Conservation (phyloP, 2,113 vertebrate genomes). For the Anolis carolinensis region DNA sequence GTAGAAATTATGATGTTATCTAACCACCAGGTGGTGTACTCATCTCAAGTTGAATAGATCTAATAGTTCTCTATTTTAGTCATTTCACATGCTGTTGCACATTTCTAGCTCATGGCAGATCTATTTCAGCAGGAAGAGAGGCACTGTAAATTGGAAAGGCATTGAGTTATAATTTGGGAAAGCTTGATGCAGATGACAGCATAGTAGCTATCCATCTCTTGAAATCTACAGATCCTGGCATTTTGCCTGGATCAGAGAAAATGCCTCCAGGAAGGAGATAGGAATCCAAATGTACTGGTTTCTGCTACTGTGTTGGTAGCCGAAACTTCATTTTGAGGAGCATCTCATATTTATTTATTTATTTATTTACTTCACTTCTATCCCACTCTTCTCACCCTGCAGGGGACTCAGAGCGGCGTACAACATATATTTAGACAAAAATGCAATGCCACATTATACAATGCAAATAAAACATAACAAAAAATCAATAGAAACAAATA, state of each 20-base stretch:
- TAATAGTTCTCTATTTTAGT: neutral
- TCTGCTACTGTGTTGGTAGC: neutral
- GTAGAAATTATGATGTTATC: neutral
- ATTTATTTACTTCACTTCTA: no score
- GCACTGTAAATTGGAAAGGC: neutral
- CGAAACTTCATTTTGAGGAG: neutral
- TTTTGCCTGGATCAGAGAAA: neutral
- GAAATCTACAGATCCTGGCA: neutral
- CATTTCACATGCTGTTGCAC: neutral
- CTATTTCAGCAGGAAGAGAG: neutral
- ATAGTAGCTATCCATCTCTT: neutral
- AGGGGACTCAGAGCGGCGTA: no score
- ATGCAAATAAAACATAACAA: no score
- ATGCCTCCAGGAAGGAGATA: neutral
- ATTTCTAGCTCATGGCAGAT: neutral
- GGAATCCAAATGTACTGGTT: neutral
- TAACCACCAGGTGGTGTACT: conserved; percentile 20
- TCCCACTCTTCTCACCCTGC: no score
- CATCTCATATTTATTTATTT: neutral
- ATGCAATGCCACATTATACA: no score
- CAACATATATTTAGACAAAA: no score
- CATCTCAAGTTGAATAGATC: neutral
- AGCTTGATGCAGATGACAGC: neutral
- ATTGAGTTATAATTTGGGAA: neutral
- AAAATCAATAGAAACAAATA: no score